Evolutionary conservation across 1,140 invertebrate genomes (phyloP).

Genomic region (Drosophila sp.): DNA sequence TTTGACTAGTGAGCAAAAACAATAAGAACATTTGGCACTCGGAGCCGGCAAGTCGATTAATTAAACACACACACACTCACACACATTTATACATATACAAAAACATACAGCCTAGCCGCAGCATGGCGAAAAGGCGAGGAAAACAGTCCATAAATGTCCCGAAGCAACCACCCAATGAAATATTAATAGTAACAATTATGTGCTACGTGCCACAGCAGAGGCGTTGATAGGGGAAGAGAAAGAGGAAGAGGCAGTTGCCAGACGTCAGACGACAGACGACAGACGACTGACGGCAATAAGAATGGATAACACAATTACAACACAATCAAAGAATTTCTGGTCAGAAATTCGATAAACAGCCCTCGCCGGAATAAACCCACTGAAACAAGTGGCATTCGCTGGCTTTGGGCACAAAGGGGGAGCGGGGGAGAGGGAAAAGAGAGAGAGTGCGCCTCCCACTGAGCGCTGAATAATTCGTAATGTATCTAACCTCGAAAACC

Average conservation of each 20-base stretch:
- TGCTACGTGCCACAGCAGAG: slow-evolving; percentile 58
- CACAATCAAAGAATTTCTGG: slow-evolving; percentile 68
- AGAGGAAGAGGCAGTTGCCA: slow-evolving; percentile 20
- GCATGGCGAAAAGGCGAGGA: slow-evolving; percentile 10
- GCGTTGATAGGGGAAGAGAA: neutral
- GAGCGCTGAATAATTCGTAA: slow-evolving; percentile 74
- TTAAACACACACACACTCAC: slow-evolving; percentile 58
- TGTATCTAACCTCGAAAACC: slow-evolving; percentile 80
- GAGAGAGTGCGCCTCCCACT: slow-evolving; percentile 27
- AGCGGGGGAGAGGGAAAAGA: neutral
- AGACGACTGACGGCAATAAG: slow-evolving; percentile 31
- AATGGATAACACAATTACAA: slow-evolving; percentile 70
- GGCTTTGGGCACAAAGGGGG: neutral
- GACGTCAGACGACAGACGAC: slow-evolving; percentile 11
- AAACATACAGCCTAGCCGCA: neutral
- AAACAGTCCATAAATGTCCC: slow-evolving; percentile 63
- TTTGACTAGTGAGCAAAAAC: slow-evolving; percentile 63
- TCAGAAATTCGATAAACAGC: slow-evolving; percentile 50
- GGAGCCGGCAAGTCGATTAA: slow-evolving; percentile 63
- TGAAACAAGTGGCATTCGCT: slow-evolving; percentile 55
- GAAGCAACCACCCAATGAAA: slow-evolving; percentile 75
- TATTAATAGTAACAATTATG: slow-evolving; percentile 80
- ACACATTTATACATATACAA: neutral
- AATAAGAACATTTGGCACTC: slow-evolving; percentile 65
- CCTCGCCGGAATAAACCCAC: slow-evolving; percentile 33